Percentiles rank a stretch among this genome's conserved stretches.
phyloP scores from a whole-genome alignment of 2,888 invertebrate genomes.

The Dinocampus coccinellae region DNA sequence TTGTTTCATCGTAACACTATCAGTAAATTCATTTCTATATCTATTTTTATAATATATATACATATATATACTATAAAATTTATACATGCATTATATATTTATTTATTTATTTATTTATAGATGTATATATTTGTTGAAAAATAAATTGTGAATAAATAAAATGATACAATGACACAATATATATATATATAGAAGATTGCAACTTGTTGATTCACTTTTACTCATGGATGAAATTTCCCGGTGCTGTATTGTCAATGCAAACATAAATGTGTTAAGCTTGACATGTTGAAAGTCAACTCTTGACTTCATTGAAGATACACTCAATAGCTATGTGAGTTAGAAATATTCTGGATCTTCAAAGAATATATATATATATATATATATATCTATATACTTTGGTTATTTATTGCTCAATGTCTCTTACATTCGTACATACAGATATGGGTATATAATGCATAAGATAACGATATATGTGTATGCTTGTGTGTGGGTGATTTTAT shows the following conservation, averaged over 20 bases:
- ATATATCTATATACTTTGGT: too few species aligned
- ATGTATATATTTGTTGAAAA: not conserved
- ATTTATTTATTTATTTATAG: not conserved
- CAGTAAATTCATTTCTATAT: slow-evolving; percentile 5
- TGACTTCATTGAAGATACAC: not conserved
- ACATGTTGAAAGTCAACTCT: slow-evolving; percentile 3
- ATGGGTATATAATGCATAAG: slow-evolving; percentile 4
- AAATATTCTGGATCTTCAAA: slow-evolving; percentile 29
- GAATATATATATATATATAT: slow-evolving; percentile 25
- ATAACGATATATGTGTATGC: not conserved
- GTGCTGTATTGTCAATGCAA: not conserved
- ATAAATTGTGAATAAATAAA: not conserved
- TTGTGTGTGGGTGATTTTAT: too few species aligned
- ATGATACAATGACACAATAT: slow-evolving; percentile 26
- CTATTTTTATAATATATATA: not conserved
- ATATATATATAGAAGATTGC: not conserved
- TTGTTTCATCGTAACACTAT: slow-evolving; percentile 1
- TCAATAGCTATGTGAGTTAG: not conserved
- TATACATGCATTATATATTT: not conserved
- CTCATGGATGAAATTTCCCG: not conserved
- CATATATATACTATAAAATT: too few species aligned
- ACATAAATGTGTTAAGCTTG: not conserved
- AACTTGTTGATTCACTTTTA: not conserved
- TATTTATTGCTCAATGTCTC: slow-evolving; percentile 39
- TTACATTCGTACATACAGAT: slow-evolving; percentile 31